phyloP scores from a whole-genome alignment of 2,888 invertebrate genomes.

The Zygothrica quintamaculata region DNA sequence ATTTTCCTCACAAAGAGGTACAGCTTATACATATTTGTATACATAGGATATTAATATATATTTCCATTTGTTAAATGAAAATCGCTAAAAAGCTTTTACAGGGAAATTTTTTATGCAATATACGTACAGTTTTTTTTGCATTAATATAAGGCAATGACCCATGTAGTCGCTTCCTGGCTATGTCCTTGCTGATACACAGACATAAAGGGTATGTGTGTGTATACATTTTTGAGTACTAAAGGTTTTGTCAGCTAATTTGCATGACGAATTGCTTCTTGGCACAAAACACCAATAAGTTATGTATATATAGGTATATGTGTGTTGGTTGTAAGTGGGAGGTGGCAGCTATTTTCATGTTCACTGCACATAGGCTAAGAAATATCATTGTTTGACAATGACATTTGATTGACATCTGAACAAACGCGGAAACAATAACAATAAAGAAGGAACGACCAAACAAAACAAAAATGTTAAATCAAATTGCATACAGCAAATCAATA shows the following conservation, averaged over 20 bases:
- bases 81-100: too few relatives aligned
- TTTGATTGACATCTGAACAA: constrained; percentile 42
- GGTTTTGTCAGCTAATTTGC: constrained; percentile 72
- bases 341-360: constrained; percentile 25
- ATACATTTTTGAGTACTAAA: constrained; percentile 22
- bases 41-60: too few relatives aligned
- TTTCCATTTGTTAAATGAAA: too few relatives aligned
- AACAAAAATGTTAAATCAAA: constrained; percentile 7
- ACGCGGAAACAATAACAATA: constrained; percentile 7
- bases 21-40: too few relatives aligned
- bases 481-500: constrained; percentile 37
- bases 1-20: neutral
- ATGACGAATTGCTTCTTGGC: constrained; percentile 43
- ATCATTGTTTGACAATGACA: constrained; percentile 47
- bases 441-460: too few relatives aligned
- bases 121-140: too few relatives aligned
- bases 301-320: too few relatives aligned
- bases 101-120: too few relatives aligned
- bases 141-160: too few relatives aligned
- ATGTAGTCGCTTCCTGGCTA: too few relatives aligned
- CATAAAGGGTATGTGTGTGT: neutral
- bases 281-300: neutral
- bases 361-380: constrained; percentile 20
- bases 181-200: neutral
- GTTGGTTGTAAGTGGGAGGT: neutral